phyloP scores from a whole-genome alignment of 2,797 vertebrate species.

The Neosilurus hyrtlii region DNA sequence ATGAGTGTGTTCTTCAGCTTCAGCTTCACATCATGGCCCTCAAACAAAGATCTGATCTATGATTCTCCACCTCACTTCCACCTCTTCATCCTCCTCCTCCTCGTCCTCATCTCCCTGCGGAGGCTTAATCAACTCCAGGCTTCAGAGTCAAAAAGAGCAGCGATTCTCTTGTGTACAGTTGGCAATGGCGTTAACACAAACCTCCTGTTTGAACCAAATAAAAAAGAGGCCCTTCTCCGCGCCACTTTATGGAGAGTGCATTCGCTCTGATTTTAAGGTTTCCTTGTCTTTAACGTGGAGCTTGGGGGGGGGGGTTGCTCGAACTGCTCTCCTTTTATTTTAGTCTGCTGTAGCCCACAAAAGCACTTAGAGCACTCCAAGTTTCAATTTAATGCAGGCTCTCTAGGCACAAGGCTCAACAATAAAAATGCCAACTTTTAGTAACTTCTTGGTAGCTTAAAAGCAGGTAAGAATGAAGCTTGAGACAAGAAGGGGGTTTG shows the following conservation, averaged over 20 bases:
- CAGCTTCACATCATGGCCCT: conserved; percentile 2
- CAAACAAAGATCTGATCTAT: conserved; percentile 22
- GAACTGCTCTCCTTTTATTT: conserved; percentile 43
- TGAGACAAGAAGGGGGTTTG: background rate
- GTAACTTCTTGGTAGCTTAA: conserved; percentile 5
- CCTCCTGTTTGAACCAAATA: conserved; percentile 63
- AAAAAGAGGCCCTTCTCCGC: conserved; percentile 50
- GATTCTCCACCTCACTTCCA: conserved; percentile 12
- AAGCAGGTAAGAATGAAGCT: conserved; percentile 24
- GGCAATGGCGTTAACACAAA: conserved; percentile 57
- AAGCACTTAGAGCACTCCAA: conserved; percentile 13
- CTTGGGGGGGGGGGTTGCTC: conserved; percentile 21
- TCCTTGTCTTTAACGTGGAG: conserved; percentile 38
- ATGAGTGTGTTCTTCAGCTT: conserved; percentile 15
- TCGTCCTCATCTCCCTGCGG: conserved; percentile 21
- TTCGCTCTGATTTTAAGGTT: conserved; percentile 34
- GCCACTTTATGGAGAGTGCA: conserved; percentile 48
- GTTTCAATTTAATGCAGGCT: conserved; percentile 21
- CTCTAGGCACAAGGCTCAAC: background rate
- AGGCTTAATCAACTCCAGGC: conserved; percentile 55
- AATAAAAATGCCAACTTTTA: conserved; percentile 25
- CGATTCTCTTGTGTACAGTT: conserved; percentile 55
- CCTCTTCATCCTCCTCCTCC: conserved; percentile 11
- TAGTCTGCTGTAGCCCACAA: conserved; percentile 25
- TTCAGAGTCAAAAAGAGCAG: conserved; percentile 39